Conservation (phyloP, 2,797 vertebrate genomes). For the Cottoperca gobio region DNA sequence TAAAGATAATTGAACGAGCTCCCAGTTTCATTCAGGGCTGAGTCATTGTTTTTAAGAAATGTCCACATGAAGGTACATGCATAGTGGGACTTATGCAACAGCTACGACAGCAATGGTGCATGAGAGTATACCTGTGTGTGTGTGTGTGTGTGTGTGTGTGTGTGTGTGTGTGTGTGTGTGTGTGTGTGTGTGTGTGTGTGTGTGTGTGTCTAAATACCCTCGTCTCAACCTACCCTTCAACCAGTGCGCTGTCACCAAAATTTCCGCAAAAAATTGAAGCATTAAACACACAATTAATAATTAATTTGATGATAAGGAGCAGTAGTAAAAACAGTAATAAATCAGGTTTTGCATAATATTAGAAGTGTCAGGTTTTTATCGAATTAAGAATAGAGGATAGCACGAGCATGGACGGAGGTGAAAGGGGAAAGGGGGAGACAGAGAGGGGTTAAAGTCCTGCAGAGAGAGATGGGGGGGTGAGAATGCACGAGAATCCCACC, state of each 20-base stretch:
- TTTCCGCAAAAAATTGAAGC: constrained; percentile 90
- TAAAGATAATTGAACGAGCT: constrained; percentile 63
- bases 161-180: neutral
- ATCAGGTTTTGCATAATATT: constrained; percentile 87
- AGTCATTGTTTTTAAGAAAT: constrained; percentile 68
- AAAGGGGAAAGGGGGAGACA: neutral
- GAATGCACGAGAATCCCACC: constrained; percentile 81
- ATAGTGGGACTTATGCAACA: constrained; percentile 46
- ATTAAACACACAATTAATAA: constrained; percentile 93
- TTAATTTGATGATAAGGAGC: constrained; percentile 92
- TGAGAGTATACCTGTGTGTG: neutral
- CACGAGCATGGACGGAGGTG: neutral
- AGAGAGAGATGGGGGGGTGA: constrained; percentile 15
- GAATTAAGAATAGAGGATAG: constrained; percentile 72
- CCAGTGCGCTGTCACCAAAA: constrained; percentile 86
- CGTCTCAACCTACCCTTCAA: constrained; percentile 70
- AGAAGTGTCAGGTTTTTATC: constrained; percentile 78
- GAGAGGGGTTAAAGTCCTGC: constrained; percentile 25
- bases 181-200: neutral
- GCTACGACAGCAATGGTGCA: constrained; percentile 1
- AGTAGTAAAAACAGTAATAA: constrained; percentile 92
- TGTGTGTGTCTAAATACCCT: neutral
- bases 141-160: neutral
- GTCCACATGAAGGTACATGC: constrained; percentile 72
- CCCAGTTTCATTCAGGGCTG: constrained; percentile 63